Evolutionary conservation across 2,888 invertebrate genomes (phyloP), one percentile per base, ranked within the genome.

Genomic region (Scrobipalpa costella): DNA sequence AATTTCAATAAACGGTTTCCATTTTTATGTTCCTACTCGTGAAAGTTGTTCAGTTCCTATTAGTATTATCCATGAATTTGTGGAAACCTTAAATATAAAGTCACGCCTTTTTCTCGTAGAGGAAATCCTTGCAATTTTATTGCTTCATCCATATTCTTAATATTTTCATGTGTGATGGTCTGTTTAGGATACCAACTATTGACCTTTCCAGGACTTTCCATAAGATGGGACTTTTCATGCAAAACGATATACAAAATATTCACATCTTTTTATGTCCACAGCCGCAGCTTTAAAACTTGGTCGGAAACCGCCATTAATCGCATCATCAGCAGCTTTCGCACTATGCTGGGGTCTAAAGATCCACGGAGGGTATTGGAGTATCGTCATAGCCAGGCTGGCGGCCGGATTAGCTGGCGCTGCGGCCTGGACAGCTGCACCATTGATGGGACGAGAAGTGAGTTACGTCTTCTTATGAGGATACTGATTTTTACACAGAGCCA

Each of bases 311-410:
- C 50, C 85, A 0, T 75, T 86, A 55, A 70, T 86, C 13, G 78
- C 72, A 47, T 81, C 83, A 0, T 85, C 85, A 0, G 71, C 71
- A 0, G 75, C 79, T 5, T 86, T 86, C 47, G 57, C 77, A 86
- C 69, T 79, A 63, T 85, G 88, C 73, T 88, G 88, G 88, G 68
- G 82, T 64, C 72, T 87, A 72, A 86, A 84, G 77, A 72, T 87
- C 69, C 70, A 63, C 34, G 83, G 82, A 34, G 81, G 78, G 40
- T 75, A 76, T 1, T 83, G 83, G 84, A 78, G 81, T 72, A 67
- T 85, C 70, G 71, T 78, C 65, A 74, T 61, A 7, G 88, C 82
- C 40, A 79, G 88, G 40, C 72, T 78, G n/a, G 78, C 75, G 5
- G 88, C 86, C 0, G 87, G 87, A 0, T 69, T 84, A 8, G 87